Conservation (phyloP, 2,113 vertebrate genomes). For the Sclerurus mexicanus region DNA sequence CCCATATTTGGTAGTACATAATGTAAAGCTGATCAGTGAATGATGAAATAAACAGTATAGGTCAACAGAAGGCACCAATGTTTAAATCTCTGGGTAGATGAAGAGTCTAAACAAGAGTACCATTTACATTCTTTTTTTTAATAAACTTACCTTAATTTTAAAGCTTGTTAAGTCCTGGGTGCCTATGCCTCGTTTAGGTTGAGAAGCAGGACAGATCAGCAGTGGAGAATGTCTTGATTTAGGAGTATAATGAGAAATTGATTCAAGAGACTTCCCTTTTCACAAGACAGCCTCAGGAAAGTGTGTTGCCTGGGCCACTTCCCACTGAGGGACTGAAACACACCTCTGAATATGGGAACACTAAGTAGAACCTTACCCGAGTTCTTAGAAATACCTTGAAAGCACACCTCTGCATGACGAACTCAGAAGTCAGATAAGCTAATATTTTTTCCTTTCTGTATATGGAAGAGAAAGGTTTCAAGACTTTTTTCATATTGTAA, state of each 20-base stretch:
- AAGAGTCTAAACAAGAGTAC: not conserved
- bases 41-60: not conserved
- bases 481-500: not conserved
- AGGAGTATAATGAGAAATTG: not conserved
- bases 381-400: not conserved
- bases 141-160: not conserved
- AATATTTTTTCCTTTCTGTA: not conserved
- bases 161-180: not conserved
- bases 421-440: not conserved
- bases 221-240: not conserved
- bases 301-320: not conserved
- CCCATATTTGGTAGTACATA: not conserved
- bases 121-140: not conserved
- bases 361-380: not conserved
- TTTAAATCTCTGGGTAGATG: not conserved
- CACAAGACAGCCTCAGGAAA: not conserved
- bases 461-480: not conserved
- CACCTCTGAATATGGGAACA: not conserved
- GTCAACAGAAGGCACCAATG: not conserved
- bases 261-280: conserved; percentile 7
- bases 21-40: not conserved
- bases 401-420: not conserved
- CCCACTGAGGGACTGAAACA: not conserved
- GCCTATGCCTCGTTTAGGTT: accelerated
- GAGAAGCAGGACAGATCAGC: not conserved